These are phyloP conservation scores for Eudasyphora cyanicolor DNA, from an alignment of 2,888 invertebrate species.

Conservation along the genomic window DNA sequence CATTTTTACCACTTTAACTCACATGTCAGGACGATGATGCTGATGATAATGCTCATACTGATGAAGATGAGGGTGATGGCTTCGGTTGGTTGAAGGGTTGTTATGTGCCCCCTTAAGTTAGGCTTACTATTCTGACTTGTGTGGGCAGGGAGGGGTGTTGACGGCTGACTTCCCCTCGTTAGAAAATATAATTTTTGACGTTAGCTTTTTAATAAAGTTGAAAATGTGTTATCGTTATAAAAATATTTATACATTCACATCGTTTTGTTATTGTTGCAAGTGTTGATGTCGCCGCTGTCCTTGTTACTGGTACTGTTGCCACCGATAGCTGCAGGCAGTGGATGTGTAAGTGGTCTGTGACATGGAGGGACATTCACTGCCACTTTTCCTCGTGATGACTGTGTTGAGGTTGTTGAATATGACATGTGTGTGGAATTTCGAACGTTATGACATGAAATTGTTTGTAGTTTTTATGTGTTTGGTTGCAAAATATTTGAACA, in stretches of 20 bases:
- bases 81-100: slow-evolving; percentile 4
- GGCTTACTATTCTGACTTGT: too few species aligned
- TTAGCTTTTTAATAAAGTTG: slow-evolving; percentile 64
- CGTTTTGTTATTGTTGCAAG: slow-evolving; percentile 28
- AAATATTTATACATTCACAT: slow-evolving; percentile 53
- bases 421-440: slow-evolving; percentile 23
- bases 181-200: slow-evolving; percentile 46
- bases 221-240: slow-evolving; percentile 62
- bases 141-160: too few species aligned
- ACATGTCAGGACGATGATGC: slow-evolving; percentile 17
- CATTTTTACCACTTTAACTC: slow-evolving; percentile 46
- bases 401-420: slow-evolving; percentile 35
- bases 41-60: not conserved
- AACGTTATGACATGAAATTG: slow-evolving; percentile 34
- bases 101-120: not conserved
- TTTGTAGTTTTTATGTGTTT: slow-evolving; percentile 41
- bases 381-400: slow-evolving; percentile 10
- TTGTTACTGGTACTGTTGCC: slow-evolving; percentile 57
- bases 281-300: slow-evolving; percentile 10
- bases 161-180: too few species aligned
- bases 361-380: not conserved
- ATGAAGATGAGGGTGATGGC: not conserved
- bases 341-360: not conserved
- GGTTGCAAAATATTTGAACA: slow-evolving; percentile 36
- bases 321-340: slow-evolving; percentile 24